These are phyloP conservation scores for Xestia ashworthii DNA, from an alignment of 2,888 invertebrate species.

Conservation along the genomic window DNA sequence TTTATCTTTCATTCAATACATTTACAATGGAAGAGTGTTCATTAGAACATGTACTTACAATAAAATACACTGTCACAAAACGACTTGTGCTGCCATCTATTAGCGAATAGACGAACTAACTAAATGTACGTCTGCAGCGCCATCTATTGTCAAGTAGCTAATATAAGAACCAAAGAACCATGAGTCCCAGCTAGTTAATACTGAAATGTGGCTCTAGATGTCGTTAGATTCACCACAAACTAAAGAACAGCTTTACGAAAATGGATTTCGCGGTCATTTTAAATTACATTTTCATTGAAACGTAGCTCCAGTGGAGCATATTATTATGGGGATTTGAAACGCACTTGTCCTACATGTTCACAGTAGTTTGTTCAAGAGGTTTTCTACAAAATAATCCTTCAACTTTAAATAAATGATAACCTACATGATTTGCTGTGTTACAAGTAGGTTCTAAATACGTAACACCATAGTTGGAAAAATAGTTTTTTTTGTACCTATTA, in stretches of 20 bases:
- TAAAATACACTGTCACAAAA: neutral
- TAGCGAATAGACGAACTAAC: slow-evolving; percentile 27
- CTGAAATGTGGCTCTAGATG: slow-evolving; percentile 1
- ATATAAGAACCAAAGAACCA: neutral
- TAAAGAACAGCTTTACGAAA: neutral
- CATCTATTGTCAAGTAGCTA: slow-evolving; percentile 66
- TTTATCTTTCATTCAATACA: neutral
- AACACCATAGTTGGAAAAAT: no score
- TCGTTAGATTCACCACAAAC: neutral
- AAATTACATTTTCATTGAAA: neutral
- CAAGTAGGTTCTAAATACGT: neutral
- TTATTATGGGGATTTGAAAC: neutral
- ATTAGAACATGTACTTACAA: neutral
- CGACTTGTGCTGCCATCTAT: slow-evolving; percentile 56
- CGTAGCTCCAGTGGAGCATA: neutral
- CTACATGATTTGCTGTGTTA: neutral
- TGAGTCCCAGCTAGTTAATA: neutral
- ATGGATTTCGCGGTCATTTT: no score
- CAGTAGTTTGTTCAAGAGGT: neutral
- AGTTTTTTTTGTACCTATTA: no score
- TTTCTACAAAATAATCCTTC: neutral
- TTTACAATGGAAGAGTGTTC: neutral
- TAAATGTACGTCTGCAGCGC: slow-evolving; percentile 13
- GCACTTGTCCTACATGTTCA: neutral
- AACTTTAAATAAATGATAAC: neutral